These are phyloP conservation scores for Homarus americanus DNA, from an alignment of 1,140 invertebrate genomes.

Conservation along the genomic window DNA sequence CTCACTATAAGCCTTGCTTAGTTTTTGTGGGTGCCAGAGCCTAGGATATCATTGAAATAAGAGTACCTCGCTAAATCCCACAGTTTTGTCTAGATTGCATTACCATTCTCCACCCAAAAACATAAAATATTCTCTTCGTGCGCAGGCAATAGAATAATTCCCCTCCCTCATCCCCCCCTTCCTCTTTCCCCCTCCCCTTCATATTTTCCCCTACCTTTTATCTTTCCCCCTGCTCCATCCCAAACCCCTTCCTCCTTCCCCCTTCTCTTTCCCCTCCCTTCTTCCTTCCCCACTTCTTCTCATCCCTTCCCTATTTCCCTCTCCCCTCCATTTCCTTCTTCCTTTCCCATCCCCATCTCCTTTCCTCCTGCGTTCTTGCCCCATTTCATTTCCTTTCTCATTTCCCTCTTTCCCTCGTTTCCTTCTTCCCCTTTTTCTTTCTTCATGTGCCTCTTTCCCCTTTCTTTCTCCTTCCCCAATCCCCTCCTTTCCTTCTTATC, in stretches of 20 bases:
- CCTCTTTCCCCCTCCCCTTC: neutral
- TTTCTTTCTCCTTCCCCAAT: no score
- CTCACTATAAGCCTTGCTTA: neutral
- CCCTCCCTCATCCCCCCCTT: neutral
- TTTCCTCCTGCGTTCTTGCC: no score
- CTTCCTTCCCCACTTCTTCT: no score
- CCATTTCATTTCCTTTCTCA: no score
- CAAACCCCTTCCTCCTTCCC: neutral
- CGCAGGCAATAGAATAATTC: neutral
- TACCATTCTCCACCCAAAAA: neutral
- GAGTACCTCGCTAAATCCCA: neutral
- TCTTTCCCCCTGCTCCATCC: neutral
- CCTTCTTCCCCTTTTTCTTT: no score
- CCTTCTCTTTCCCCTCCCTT: neutral
- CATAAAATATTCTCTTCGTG: neutral
- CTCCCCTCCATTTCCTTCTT: neutral
- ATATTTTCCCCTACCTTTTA: neutral
- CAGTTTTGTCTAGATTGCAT: neutral
- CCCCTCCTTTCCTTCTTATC: no score
- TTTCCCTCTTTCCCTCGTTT: neutral
- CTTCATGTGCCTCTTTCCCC: no score
- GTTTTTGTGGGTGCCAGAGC: neutral
- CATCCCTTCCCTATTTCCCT: no score
- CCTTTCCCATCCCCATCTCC: neutral
- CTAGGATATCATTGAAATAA: constrained; percentile 11